Percentiles rank a stretch among this genome's conserved stretches.
Evolutionary conservation across 2,113 vertebrate genomes (phyloP).

Genomic region (Alligator mississippiensis): DNA sequence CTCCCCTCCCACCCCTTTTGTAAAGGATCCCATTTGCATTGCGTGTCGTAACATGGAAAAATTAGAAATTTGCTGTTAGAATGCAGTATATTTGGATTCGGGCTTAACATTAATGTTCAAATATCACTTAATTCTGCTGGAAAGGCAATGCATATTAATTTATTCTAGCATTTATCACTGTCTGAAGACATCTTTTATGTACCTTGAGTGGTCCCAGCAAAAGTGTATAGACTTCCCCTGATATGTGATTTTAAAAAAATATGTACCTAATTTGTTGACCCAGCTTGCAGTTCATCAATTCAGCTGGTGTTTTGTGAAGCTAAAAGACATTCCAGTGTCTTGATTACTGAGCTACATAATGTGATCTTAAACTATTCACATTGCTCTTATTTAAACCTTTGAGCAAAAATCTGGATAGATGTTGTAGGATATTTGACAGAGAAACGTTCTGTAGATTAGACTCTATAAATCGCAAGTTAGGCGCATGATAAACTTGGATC

Average conservation of each 20-base stretch:
- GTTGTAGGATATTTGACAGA: neutral
- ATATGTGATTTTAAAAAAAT: neutral
- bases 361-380: neutral
- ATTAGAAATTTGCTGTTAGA: too few species aligned
- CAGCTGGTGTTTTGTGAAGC: neutral
- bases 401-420: neutral
- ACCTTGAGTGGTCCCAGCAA: neutral
- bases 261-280: neutral
- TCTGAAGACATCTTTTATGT: neutral
- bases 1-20: too few species aligned
- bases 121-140: too few species aligned
- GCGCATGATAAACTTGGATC: neutral
- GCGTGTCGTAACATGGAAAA: too few species aligned
- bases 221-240: neutral
- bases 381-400: neutral
- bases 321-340: neutral
- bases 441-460: neutral
- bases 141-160: neutral
- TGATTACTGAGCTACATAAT: neutral
- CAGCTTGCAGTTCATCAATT: fast-evolving
- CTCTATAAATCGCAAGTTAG: neutral
- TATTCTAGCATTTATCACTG: neutral
- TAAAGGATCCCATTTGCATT: too few species aligned
- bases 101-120: neutral
- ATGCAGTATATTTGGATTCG: neutral